These are phyloP conservation scores for Osmerus eperlanus DNA, from an alignment of 2,113 vertebrate species.

Conservation along the genomic window DNA sequence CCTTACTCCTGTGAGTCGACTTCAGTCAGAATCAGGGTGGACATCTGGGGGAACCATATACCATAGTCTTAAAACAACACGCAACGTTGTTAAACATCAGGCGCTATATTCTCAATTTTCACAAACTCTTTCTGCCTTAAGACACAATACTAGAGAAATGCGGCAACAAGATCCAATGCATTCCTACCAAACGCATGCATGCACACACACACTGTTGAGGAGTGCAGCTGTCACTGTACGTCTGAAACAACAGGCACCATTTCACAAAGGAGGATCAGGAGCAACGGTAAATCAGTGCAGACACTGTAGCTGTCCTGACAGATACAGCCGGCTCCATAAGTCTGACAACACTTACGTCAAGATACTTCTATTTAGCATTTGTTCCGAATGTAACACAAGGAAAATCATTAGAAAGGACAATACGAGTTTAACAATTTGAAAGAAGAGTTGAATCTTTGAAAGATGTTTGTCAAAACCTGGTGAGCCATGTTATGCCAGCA, in stretches of 20 bases:
- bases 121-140: constrained; percentile 42
- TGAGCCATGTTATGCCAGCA: too few relatives aligned
- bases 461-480: too few relatives aligned
- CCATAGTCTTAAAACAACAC: too few relatives aligned
- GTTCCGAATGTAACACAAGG: too few relatives aligned
- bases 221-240: constrained; percentile 65
- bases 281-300: constrained; percentile 27
- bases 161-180: constrained; percentile 48
- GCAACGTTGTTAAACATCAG: not conserved
- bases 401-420: too few relatives aligned
- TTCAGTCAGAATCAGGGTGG: too few relatives aligned
- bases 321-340: not conserved
- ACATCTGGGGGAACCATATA: too few relatives aligned
- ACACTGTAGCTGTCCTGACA: not conserved
- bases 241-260: constrained; percentile 56
- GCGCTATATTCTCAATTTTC: constrained; percentile 14
- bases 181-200: constrained; percentile 26
- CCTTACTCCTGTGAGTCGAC: too few relatives aligned
- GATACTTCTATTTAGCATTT: too few relatives aligned
- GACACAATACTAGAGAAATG: constrained; percentile 27
- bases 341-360: not conserved
- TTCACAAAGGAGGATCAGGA: constrained; percentile 41
- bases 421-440: too few relatives aligned
- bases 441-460: too few relatives aligned
- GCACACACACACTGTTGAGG: constrained; percentile 16